Conservation (phyloP, 1,140 invertebrate species). For the Bombus ignitus region DNA sequence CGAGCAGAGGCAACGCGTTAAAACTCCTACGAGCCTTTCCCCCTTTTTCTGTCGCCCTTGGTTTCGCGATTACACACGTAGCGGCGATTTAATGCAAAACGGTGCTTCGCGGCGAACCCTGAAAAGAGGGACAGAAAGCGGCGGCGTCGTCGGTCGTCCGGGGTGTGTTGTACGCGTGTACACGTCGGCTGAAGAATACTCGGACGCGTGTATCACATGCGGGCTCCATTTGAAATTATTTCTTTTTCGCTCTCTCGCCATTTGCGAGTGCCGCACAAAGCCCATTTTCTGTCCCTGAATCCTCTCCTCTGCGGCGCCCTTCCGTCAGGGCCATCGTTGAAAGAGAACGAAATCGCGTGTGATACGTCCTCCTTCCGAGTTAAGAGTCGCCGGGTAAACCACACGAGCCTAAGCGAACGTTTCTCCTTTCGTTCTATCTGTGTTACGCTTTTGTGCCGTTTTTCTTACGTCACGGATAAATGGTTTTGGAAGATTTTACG, state of each 20-base stretch:
- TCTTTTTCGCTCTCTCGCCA: conserved; percentile 63
- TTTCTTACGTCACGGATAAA: too few relatives aligned
- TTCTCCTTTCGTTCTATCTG: not conserved
- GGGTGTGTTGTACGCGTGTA: conserved; percentile 27
- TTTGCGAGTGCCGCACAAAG: conserved; percentile 66
- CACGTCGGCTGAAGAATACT: conserved; percentile 47
- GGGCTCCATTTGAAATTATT: conserved; percentile 75
- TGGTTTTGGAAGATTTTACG: too few relatives aligned
- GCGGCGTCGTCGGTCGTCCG: conserved; percentile 17
- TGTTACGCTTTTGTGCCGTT: too few relatives aligned
- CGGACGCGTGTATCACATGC: conserved; percentile 66
- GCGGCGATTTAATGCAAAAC: conserved; percentile 65
- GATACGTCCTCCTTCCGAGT: conserved; percentile 36
- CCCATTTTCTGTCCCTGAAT: conserved; percentile 67
- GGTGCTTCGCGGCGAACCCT: conserved; percentile 56
- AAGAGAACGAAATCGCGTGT: conserved; percentile 44
- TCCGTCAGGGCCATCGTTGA: conserved; percentile 2
- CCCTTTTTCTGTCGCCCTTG: conserved; percentile 29
- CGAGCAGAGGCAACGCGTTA: conserved; percentile 12
- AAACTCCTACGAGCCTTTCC: conserved; percentile 34
- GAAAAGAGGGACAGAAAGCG: conserved; percentile 53
- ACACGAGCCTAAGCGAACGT: conserved; percentile 31
- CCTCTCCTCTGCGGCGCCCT: not conserved
- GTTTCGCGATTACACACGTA: conserved; percentile 63
- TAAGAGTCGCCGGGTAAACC: conserved; percentile 35